These are phyloP conservation scores for Hylaea fasciaria DNA, from an alignment of 2,888 invertebrate species.

Conservation along the genomic window DNA sequence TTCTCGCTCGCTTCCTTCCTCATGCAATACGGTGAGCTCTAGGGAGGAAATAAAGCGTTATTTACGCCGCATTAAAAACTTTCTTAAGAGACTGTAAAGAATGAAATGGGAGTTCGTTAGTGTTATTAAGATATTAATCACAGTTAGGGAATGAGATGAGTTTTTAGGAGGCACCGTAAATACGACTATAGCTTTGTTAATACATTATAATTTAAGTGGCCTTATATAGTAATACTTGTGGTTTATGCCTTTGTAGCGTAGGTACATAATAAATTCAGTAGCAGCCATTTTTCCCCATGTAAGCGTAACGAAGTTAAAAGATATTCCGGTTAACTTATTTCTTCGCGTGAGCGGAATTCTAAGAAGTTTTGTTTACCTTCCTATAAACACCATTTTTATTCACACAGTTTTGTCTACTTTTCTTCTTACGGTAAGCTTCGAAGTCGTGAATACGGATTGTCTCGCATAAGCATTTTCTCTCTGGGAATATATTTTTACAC, in stretches of 20 bases:
- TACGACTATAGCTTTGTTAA: too few species aligned
- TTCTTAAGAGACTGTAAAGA: constrained; percentile 9
- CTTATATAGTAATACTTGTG: too few species aligned
- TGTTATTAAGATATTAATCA: not conserved
- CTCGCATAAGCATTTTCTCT: constrained; percentile 53
- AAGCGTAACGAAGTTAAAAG: constrained; percentile 20
- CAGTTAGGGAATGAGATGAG: not conserved
- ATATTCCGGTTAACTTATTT: constrained; percentile 30
- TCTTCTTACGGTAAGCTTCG: constrained; percentile 36
- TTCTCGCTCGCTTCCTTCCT: constrained; percentile 93
- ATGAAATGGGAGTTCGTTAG: not conserved
- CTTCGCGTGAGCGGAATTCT: constrained; percentile 48
- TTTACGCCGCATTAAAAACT: constrained; percentile 35
- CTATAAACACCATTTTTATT: constrained; percentile 43
- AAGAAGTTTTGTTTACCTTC: constrained; percentile 23
- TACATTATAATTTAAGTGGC: too few species aligned
- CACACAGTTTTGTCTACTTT: constrained; percentile 45
- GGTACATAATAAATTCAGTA: not conserved
- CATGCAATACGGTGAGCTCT: constrained; percentile 99
- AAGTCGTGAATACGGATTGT: constrained; percentile 52
- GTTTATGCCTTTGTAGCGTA: not conserved
- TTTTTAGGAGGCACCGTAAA: too few species aligned
- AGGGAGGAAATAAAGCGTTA: constrained; percentile 55
- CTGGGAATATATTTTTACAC: constrained; percentile 58
- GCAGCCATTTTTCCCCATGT: not conserved